Percentiles rank a stretch among this genome's conserved stretches.
Conservation (phyloP, 2,113 vertebrate genomes). For the Synodontis membranacea region DNA sequence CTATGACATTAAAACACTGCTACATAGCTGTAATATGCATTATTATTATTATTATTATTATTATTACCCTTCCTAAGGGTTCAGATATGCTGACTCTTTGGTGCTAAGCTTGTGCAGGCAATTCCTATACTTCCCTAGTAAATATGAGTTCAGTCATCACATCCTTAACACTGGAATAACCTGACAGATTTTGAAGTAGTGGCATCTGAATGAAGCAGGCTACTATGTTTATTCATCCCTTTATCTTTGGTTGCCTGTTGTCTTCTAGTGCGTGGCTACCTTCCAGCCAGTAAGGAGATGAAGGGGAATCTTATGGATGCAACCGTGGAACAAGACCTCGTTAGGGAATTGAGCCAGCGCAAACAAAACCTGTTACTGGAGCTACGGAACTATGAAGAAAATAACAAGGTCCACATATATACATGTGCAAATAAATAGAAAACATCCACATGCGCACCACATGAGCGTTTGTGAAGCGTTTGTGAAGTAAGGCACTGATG, state of each 20-base stretch:
- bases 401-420: constrained; percentile 77
- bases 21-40: neutral
- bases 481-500: too few relatives aligned
- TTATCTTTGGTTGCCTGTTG: constrained; percentile 6
- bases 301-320: constrained; percentile 88
- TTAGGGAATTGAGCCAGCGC: constrained; percentile 93
- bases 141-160: neutral
- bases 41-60: neutral
- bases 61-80: neutral
- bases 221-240: constrained; percentile 6
- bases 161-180: neutral
- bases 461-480: too few relatives aligned
- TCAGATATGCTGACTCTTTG: neutral
- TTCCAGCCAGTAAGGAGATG: constrained; percentile 85
- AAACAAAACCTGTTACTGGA: constrained; percentile 93
- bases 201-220: neutral
- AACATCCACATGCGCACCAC: too few relatives aligned
- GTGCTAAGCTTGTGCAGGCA: neutral
- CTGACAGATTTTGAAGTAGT: neutral
- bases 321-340: constrained; percentile 86
- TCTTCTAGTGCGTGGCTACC: constrained; percentile 87
- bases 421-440: constrained; percentile 1
- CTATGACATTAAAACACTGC: neutral
- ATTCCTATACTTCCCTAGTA: neutral
- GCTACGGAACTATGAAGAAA: constrained; percentile 92